Conservation (phyloP, 2,797 vertebrate species). For the Scolopax rusticola region DNA sequence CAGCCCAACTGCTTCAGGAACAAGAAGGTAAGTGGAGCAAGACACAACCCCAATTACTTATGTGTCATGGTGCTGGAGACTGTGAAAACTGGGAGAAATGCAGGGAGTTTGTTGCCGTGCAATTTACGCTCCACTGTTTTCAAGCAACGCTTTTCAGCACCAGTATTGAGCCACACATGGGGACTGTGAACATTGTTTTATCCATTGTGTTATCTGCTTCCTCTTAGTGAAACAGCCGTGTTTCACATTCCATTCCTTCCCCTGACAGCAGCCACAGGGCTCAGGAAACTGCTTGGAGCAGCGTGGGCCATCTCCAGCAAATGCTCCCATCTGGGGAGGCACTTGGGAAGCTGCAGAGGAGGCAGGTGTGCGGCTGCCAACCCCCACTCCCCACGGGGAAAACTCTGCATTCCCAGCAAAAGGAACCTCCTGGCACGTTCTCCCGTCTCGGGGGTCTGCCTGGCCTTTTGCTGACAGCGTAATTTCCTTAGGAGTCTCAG, state of each 20-base stretch:
- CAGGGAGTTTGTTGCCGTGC: not conserved
- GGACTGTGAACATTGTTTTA: not conserved
- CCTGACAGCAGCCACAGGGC: slow-evolving; percentile 61
- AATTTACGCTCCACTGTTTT: not conserved
- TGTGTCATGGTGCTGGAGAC: not conserved
- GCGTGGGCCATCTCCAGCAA: slow-evolving; percentile 32
- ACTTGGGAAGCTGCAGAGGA: slow-evolving; percentile 41
- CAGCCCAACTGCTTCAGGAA: not conserved
- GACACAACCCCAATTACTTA: not conserved
- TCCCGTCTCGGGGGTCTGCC: not conserved
- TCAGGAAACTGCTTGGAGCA: not conserved
- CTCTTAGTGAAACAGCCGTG: slow-evolving; percentile 5
- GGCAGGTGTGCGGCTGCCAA: slow-evolving; percentile 59
- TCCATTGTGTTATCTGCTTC: not conserved
- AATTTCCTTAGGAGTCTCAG: slow-evolving; percentile 29
- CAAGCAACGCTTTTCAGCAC: not conserved
- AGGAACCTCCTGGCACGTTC: slow-evolving; percentile 32
- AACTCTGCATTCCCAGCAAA: slow-evolving; percentile 40
- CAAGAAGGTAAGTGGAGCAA: not conserved
- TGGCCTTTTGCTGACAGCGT: slow-evolving; percentile 63
- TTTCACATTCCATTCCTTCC: slow-evolving; percentile 22
- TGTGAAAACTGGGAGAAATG: not conserved
- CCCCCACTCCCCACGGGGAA: slow-evolving; percentile 43
- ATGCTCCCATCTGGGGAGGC: slow-evolving; percentile 47
- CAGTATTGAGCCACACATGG: not conserved